Percentiles rank a stretch among this genome's conserved stretches.
Evolutionary conservation across 1,140 invertebrate species (phyloP).

Genomic region (Temnothorax curvispinosus): DNA sequence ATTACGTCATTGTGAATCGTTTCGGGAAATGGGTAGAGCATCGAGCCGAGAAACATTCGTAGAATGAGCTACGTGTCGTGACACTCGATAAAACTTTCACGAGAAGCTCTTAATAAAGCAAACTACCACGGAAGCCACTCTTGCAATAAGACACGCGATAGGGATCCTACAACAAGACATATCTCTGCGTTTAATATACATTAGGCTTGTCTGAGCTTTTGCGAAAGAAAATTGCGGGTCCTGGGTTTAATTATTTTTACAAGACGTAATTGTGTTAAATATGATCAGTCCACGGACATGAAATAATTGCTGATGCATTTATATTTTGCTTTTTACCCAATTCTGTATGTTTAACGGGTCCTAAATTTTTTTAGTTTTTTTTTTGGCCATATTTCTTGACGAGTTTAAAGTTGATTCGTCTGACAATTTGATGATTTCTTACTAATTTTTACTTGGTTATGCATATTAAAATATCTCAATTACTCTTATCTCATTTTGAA

Average conservation of each 20-base stretch:
- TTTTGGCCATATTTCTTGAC: background rate
- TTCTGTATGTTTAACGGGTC: background rate
- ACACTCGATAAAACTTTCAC: constrained; percentile 42
- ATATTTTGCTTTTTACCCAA: background rate
- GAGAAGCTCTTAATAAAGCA: constrained; percentile 32
- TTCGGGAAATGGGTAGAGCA: constrained; percentile 37
- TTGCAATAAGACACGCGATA: constrained; percentile 21
- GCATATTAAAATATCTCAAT: background rate
- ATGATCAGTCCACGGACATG: background rate
- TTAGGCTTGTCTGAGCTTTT: background rate
- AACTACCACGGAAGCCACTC: constrained; percentile 1
- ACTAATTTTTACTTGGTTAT: background rate
- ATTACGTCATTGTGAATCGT: constrained; percentile 46
- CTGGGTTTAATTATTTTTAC: background rate
- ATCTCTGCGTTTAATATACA: background rate
- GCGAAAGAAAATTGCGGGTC: background rate
- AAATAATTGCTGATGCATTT: background rate
- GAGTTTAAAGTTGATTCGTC: background rate
- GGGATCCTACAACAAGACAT: background rate
- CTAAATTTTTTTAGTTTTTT: background rate
- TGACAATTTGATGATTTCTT: background rate
- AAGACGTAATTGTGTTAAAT: background rate
- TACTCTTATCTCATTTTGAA: background rate
- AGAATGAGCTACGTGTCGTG: constrained; percentile 37
- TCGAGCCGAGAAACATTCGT: constrained; percentile 11